Evolutionary conservation across 2,888 invertebrate species (phyloP), one percentile per base, ranked within the genome.

Genomic region (Tiliacea aurago): DNA sequence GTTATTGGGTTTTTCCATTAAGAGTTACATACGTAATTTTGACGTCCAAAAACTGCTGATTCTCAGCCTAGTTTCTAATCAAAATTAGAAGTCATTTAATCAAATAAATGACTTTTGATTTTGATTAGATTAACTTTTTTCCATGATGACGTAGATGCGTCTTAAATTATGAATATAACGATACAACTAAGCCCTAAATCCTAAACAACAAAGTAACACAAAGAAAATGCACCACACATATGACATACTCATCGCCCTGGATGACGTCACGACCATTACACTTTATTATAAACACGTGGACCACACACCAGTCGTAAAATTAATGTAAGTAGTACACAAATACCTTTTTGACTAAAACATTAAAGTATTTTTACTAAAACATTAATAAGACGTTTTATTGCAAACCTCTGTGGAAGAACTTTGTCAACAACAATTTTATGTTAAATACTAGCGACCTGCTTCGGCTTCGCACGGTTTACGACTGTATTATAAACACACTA

Each of bases 241-340:
- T 13, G 53, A 33, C 33, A 47, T 15, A 61, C 20, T 43, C 33
- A 68, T 18, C 43, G 20, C 45, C 9, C 13, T 28, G 4, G 2
- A 53, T 62, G 55, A 62, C 61, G 53, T 41, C 53, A 70, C 43
- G 6, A 33, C 20, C 33, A 47, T 63, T 51, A 76, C 28, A 70
- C 45, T 70, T 77, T 77, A 77, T 77, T 77, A 59, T 49, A 43
- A 59, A 76, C 76, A 76, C 71, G 77, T 76, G 76, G 63, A 70
- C 62, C 9, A 61, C 37, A 20, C 13, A 41, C 4, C 5, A 23
- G 64, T 76, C 78, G 78, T 76, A 59, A 76, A 76, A 77, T 49
- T 49, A n/a, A 59, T 55, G 23, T 58, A 58, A 45, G 23, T 62
- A 56, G 53, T 37, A 41, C 63, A 76, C 47, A 75, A 68, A 75